Conservation (phyloP, 2,113 vertebrate species). For the Sclerurus mexicanus region DNA sequence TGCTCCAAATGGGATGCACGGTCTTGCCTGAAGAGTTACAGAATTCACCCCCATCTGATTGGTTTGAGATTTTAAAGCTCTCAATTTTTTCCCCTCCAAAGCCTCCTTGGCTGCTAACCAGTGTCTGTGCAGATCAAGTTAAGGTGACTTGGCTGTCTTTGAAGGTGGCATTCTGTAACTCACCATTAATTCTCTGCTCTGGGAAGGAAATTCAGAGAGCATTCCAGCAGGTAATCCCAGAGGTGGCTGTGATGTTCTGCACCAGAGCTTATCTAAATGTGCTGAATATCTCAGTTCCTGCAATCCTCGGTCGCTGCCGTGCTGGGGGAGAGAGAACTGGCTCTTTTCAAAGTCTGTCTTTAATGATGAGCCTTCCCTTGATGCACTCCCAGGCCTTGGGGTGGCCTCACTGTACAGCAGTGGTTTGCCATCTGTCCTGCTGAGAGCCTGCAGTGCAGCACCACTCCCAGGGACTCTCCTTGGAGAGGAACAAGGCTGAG, state of each 20-base stretch:
- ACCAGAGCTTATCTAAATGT: conserved; percentile 18
- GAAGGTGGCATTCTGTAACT: conserved; percentile 11
- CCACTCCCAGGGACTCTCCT: not conserved
- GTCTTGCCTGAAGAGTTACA: not conserved
- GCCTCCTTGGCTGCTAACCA: not conserved
- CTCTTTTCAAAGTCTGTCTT: not conserved
- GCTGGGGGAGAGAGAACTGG: not conserved
- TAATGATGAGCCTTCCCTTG: not conserved
- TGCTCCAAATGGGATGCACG: not conserved
- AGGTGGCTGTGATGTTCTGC: not conserved
- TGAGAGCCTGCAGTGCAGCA: conserved; percentile 25
- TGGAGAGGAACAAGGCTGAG: not conserved
- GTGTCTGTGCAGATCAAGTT: not conserved
- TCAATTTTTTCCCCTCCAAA: not conserved
- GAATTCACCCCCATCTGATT: not conserved
- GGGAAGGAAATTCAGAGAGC: not conserved
- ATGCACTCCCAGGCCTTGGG: not conserved
- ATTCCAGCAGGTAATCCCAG: not conserved
- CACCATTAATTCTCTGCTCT: conserved; percentile 16
- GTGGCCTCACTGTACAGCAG: not conserved
- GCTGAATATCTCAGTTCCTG: not conserved
- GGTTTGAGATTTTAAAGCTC: not conserved
- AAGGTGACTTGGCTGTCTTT: not conserved
- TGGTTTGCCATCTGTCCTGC: not conserved
- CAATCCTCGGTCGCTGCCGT: not conserved